Evolutionary conservation across 1,140 invertebrate genomes (phyloP).

Genomic region (Calliopsis andreniformis): DNA sequence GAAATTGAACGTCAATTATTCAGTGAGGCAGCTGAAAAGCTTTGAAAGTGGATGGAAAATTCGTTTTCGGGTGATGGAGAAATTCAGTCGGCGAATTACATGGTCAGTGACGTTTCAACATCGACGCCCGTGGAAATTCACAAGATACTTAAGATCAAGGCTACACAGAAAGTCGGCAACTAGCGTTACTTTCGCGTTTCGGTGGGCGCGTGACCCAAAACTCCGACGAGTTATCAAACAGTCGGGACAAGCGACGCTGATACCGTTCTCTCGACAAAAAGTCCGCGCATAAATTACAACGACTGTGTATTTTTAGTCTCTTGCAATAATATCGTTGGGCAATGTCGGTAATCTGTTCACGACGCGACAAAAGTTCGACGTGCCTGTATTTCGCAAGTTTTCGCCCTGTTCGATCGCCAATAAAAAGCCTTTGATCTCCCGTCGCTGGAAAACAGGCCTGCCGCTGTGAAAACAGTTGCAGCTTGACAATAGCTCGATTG

Average conservation of each 20-base stretch:
- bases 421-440: no score
- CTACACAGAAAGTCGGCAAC: conserved; percentile 12
- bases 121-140: conserved; percentile 46
- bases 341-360: not conserved
- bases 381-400: conserved; percentile 4
- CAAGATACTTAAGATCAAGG: conserved; percentile 53
- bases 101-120: no score
- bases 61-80: no score
- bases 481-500: no score
- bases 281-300: not conserved
- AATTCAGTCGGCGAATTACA: no score
- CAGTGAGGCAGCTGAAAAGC: no score
- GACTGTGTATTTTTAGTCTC: conserved; percentile 26
- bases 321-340: conserved; percentile 18
- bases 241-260: conserved; percentile 7
- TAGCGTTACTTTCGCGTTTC: conserved; percentile 33
- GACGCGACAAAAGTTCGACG: not conserved
- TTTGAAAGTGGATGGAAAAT: no score
- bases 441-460: no score
- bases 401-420: not conserved
- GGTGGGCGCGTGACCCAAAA: conserved; percentile 46
- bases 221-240: conserved; percentile 47
- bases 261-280: not conserved
- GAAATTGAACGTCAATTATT: no score
- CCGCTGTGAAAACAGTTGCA: no score